Evolutionary conservation across 2,888 invertebrate species (phyloP), one percentile per base, ranked within the genome.

Genomic region (Plemyria rubiginata): DNA sequence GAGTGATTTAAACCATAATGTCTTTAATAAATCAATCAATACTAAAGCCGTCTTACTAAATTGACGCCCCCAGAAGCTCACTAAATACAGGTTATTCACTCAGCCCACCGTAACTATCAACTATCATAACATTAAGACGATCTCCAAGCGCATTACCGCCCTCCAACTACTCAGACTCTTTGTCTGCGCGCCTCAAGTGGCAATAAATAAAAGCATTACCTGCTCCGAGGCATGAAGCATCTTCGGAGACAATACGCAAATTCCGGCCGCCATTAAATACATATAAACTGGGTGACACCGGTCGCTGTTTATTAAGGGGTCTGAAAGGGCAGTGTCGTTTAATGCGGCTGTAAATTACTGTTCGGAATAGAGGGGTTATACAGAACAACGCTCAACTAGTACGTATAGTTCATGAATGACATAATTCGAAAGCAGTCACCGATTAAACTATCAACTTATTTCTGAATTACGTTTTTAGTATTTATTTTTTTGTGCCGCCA

Each of bases 151-250:
- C 72, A 45, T 45, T 54, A 53, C 53, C 49, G 52, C 53, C 61
- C 61, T 46, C 71, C 57, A 82, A 82, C 82, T 83, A 84, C 84
- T 83, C 69, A 7, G 79, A 79, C 80, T 85, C 87, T 86, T 87
- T 88, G 88, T 87, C 79, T 78, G 77, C 71, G 79, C 75, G 77
- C 79, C 79, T 86, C 86, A 84, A 90, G 83, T 80, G 82, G 81
- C 85, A 73, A 90, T 91, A 90, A 91, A 91, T 90, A 88, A 90
- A 79, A 80, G 81, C 86, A 88, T 90, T 88, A 91, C 90, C 90
- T 91, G 90, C 86, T 85, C 84, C 75, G 84, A 85, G 76, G 52
- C 81, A 70, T 78, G 76, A 79, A 84, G 77, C 85, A 84, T 89
- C 88, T 89, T 87, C 75, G 78, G 78, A 86, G 85, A 90, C 90